These are phyloP conservation scores for Pyrgus malvae DNA, from an alignment of 2,888 invertebrate species.

Conservation along the genomic window DNA sequence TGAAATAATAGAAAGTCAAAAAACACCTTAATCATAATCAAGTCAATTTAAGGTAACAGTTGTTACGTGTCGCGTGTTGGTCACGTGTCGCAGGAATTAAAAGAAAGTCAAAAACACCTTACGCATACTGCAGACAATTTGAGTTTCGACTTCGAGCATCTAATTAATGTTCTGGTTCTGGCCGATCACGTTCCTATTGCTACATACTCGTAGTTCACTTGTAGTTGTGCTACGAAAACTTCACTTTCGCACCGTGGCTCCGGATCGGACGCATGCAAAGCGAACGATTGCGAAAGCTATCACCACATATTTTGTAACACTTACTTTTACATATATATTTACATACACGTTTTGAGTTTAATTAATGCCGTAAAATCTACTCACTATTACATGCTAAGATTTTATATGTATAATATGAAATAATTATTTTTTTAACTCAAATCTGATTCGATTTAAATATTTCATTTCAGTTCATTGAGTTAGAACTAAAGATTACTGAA, in stretches of 20 bases:
- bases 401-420: too few relatives aligned
- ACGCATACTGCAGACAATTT: neutral
- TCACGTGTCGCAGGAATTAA: neutral
- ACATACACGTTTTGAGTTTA: too few relatives aligned
- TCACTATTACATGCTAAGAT: too few relatives aligned
- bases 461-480: too few relatives aligned
- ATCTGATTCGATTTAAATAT: too few relatives aligned
- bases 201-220: neutral
- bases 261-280: constrained; percentile 31
- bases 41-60: neutral
- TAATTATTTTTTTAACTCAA: too few relatives aligned
- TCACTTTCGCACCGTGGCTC: constrained; percentile 32
- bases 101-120: constrained; percentile 5
- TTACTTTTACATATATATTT: too few relatives aligned
- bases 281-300: constrained; percentile 33
- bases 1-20: too few relatives aligned
- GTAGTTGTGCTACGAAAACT: constrained; percentile 14
- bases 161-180: constrained; percentile 11
- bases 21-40: neutral
- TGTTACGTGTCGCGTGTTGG: neutral
- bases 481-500: too few relatives aligned
- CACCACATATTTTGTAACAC: too few relatives aligned
- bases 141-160: neutral
- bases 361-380: too few relatives aligned
- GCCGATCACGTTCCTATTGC: constrained; percentile 7